phyloP scores from a whole-genome alignment of 2,888 invertebrate genomes.

The Selenia dentaria region DNA sequence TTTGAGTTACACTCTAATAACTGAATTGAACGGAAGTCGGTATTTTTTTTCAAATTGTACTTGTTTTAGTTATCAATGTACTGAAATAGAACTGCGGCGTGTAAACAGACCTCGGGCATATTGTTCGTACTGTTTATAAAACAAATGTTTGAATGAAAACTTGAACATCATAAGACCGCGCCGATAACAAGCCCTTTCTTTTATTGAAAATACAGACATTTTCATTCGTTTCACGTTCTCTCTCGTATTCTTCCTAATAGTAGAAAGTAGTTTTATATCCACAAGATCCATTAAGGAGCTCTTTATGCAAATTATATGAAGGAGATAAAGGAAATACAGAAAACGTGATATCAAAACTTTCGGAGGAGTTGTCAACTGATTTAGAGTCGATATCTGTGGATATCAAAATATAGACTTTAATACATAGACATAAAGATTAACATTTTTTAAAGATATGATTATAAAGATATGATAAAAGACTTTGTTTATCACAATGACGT shows the following conservation, averaged over 20 bases:
- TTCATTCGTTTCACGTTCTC: slow-evolving; percentile 7
- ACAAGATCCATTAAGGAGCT: slow-evolving; percentile 6
- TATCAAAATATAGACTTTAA: neutral
- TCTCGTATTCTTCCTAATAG: slow-evolving; percentile 9
- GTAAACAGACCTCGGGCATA: too few species aligned
- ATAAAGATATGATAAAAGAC: too few species aligned
- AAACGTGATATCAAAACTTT: slow-evolving; percentile 4
- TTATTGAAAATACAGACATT: slow-evolving; percentile 5
- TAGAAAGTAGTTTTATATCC: slow-evolving; percentile 11
- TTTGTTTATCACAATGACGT: slow-evolving; percentile 6
- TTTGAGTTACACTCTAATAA: too few species aligned
- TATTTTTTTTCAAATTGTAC: too few species aligned
- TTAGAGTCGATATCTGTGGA: too few species aligned
- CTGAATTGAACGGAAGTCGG: too few species aligned
- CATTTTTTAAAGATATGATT: neutral
- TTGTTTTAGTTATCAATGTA: too few species aligned
- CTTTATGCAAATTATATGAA: slow-evolving; percentile 20
- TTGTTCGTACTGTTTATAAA: too few species aligned
- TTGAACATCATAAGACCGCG: too few species aligned
- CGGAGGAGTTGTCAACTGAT: neutral
- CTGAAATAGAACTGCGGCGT: too few species aligned
- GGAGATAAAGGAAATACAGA: slow-evolving; percentile 1
- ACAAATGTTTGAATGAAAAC: too few species aligned
- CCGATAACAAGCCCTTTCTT: neutral
- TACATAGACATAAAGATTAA: neutral